Conservation (phyloP, 2,888 invertebrate species). For the Drosophila lacicola region DNA sequence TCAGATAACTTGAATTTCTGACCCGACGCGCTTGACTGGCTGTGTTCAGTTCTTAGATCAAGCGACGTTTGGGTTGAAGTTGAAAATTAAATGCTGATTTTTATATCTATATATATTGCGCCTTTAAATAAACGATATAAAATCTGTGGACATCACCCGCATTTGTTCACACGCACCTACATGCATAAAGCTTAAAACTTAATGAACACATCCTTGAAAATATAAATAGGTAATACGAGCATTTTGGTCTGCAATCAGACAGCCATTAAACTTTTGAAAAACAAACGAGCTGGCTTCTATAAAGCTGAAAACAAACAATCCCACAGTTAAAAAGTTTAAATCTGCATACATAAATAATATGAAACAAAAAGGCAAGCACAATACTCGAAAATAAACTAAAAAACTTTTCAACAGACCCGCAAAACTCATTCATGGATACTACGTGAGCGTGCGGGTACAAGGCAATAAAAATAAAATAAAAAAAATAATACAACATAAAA, state of each 20-base stretch:
- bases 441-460: constrained; percentile 47
- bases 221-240: constrained; percentile 52
- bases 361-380: constrained; percentile 55
- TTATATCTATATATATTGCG: background rate
- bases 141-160: constrained; percentile 46
- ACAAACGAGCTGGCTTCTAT: constrained; percentile 46
- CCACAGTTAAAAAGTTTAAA: constrained; percentile 51
- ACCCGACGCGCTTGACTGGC: constrained; percentile 62
- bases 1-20: constrained; percentile 74
- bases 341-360: constrained; percentile 75
- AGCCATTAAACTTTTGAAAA: constrained; percentile 69
- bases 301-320: constrained; percentile 36
- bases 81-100: constrained; percentile 52
- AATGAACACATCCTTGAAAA: constrained; percentile 75
- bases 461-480: constrained; percentile 23
- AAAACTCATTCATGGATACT: constrained; percentile 55
- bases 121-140: background rate
- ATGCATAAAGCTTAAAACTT: constrained; percentile 43
- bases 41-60: constrained; percentile 61
- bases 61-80: constrained; percentile 23
- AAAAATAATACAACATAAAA: constrained; percentile 23
- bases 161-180: constrained; percentile 56
- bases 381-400: constrained; percentile 38
- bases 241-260: constrained; percentile 63
- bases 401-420: constrained; percentile 44